These are phyloP conservation scores for Gallinago jamesoni DNA, from an alignment of 2,113 vertebrate genomes.

Conservation along the genomic window DNA sequence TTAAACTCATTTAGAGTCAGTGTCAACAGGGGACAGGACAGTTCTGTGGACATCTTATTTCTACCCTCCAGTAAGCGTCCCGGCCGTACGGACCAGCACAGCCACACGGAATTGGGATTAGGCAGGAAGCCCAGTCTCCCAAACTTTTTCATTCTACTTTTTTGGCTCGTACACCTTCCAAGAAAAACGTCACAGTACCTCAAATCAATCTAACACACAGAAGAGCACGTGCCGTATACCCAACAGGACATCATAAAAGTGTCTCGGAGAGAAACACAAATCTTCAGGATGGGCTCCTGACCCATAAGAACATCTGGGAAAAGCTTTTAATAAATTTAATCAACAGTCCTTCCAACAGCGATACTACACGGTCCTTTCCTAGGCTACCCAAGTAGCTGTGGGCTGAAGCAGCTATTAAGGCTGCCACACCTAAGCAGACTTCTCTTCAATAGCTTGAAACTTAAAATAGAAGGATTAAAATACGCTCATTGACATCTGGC, in stretches of 20 bases:
- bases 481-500: background rate
- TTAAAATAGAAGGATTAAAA: background rate
- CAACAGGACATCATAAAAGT: slow-evolving; percentile 53
- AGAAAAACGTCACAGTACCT: slow-evolving; percentile 9
- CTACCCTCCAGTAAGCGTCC: background rate
- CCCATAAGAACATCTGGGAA: slow-evolving; percentile 39
- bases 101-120: slow-evolving; percentile 39
- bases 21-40: background rate
- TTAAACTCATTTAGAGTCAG: background rate
- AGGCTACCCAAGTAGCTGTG: background rate
- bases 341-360: background rate
- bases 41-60: background rate
- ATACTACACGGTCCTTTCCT: background rate
- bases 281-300: slow-evolving; percentile 37
- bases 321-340: slow-evolving; percentile 7
- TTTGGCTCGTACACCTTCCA: slow-evolving; percentile 51
- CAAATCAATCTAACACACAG: slow-evolving; percentile 33
- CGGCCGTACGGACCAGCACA: fast-evolving
- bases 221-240: background rate
- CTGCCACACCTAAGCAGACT: background rate
- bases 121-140: slow-evolving; percentile 32
- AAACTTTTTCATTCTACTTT: background rate
- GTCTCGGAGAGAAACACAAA: slow-evolving; percentile 19
- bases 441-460: background rate
- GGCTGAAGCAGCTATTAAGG: background rate